These are phyloP conservation scores for Keiferia lycopersicella DNA, from an alignment of 2,888 invertebrate species.

Conservation along the genomic window DNA sequence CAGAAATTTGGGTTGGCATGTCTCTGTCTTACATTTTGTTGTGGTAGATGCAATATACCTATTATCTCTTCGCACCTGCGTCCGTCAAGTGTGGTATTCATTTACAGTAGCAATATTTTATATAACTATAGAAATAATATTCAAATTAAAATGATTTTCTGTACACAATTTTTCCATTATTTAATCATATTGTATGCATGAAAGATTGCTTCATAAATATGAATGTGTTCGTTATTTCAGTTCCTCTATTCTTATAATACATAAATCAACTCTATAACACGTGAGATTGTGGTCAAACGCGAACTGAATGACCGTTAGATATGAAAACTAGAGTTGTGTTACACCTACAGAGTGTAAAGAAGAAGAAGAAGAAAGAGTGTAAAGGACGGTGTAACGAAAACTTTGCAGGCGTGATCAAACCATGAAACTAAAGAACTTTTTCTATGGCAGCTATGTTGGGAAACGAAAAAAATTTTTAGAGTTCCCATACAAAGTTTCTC, in stretches of 20 bases:
- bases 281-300: conserved; percentile 12
- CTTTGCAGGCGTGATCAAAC: too few species aligned
- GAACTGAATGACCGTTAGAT: background rate
- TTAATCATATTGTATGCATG: conserved; percentile 2
- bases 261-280: conserved; percentile 1
- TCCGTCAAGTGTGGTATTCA: too few species aligned
- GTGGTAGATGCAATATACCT: too few species aligned
- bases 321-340: background rate
- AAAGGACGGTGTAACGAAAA: too few species aligned
- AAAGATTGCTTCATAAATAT: conserved; percentile 11
- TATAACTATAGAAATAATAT: background rate
- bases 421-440: too few species aligned
- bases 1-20: too few species aligned
- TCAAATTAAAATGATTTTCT: background rate
- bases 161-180: background rate
- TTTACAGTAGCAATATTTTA: background rate
- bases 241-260: background rate
- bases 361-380: too few species aligned
- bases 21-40: too few species aligned
- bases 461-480: too few species aligned
- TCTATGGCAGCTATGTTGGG: too few species aligned
- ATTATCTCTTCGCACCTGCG: too few species aligned
- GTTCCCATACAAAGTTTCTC: too few species aligned
- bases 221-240: background rate
- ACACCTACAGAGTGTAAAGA: background rate